Evolutionary conservation across 2,797 vertebrate species (phyloP), one percentile per base, ranked within the genome.

Genomic region (Diplodus puntazzo): DNA sequence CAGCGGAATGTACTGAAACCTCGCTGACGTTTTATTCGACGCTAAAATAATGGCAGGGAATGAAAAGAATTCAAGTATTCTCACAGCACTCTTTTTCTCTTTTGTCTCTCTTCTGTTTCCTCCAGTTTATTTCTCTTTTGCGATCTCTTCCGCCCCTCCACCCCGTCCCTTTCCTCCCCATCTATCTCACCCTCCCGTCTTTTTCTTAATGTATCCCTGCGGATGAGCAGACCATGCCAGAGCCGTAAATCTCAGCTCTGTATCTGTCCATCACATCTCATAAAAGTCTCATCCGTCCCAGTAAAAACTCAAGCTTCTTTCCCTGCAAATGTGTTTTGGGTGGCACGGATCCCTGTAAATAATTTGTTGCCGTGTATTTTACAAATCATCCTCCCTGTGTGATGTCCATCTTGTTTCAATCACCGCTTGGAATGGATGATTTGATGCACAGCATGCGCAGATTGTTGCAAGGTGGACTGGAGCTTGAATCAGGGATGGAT

Each of bases 391-490:
- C 62, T 49, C 71, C 50, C 67, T 1, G 25, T 18, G 50, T 55
- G 14, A 48, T 42, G 67, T 83, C 69, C 88, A 90, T 76, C 79
- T 84, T 91, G 86, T 86, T 90, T 80, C 86, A 89, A 90, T 92
- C 80, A 78, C 39, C 11, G 23, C 62, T 54, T 11, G 17, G 54
- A 55, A 66, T 13, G 75, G 86, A 74, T 73, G 81, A 86, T 85
- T 83, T 82, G 82, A 85, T 79, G 79, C 69, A 65, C 80, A 73
- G 75, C 73, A 17, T 77, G 83, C 23, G 9, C 72, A 88, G 88
- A 90, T 89, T 92, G 90, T 53, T 91, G 67, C 86, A 91, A 91
- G 77, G 75, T 92, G 91, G 82, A 85, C 53, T 77, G 77, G 34
- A 63, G 69, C 71, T 34, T 1, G 69, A 82, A 81, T 48, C 73